These are phyloP conservation scores for Aramus guarauna DNA, from an alignment of 2,113 vertebrate species.

Conservation along the genomic window DNA sequence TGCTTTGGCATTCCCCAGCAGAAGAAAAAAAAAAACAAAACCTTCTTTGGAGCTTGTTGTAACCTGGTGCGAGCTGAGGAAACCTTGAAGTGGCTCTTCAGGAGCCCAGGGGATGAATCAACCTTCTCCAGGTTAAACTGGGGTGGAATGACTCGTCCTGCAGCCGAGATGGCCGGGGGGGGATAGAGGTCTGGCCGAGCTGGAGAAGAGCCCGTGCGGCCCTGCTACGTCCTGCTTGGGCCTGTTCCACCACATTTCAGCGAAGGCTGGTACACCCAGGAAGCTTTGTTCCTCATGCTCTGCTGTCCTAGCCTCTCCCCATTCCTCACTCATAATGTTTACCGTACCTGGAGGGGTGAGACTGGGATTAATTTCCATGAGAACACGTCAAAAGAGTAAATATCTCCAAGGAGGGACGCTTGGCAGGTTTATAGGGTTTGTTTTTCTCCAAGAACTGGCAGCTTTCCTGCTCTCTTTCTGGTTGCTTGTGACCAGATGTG, in stretches of 20 bases:
- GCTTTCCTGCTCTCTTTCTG: background rate
- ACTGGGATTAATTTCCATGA: conserved; percentile 42
- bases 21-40: background rate
- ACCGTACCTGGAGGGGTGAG: background rate
- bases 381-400: background rate
- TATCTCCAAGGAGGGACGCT: background rate
- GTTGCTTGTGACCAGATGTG: background rate
- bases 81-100: background rate
- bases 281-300: background rate
- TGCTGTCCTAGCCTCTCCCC: conserved; percentile 35
- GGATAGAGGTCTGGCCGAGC: background rate
- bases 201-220: background rate
- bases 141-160: accelerated
- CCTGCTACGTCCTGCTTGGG: background rate
- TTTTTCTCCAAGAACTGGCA: background rate
- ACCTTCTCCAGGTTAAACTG: background rate
- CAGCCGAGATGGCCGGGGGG: accelerated
- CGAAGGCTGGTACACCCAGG: background rate
- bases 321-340: background rate
- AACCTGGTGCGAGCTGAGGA: background rate
- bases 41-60: background rate
- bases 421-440: background rate
- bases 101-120: background rate
- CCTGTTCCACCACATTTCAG: background rate
- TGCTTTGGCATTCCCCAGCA: background rate